Base-by-base conservation (phyloP, 2,113 vertebrate species). In the Ctenomys sociabilis region DNA sequence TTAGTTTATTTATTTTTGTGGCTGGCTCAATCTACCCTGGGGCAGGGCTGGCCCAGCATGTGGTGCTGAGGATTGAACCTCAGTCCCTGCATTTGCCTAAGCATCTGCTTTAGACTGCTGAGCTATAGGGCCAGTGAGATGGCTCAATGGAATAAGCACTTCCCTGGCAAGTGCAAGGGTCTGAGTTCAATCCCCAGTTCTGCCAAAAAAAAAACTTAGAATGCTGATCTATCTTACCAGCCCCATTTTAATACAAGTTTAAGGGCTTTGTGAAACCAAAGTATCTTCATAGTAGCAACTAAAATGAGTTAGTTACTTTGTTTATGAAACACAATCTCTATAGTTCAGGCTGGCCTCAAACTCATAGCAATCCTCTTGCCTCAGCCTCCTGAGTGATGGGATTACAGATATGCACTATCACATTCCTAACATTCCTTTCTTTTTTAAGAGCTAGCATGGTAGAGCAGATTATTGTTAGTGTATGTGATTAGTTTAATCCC, bases 251-350 rank as follows among this genome's bases (percentile, higher is more conserved):
- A 57, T 57, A 57, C 54, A 57, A 57, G 32, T 35, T 63, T 86
- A 88, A 89, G 43, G 21, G 28, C 19, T 77, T 96, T 68, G n/a
- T 85, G 52, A 85, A 84, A 90, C 81, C 32, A 85, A 90, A 87
- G 63, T 84, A 28, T 75, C 40, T 90, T 90, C 90, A 43, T 72
- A 40, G 49, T 70, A 75, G 57, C 59, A 66, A 82, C 61, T 77
- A 66, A 70, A 78, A 81, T 24, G 54, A 64, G 9, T 83, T 82
- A 52, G 30, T 87, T 85, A 11, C 72, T 68, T 70, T 70, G 19
- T 70, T 70, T 70, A 21, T 70, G 68, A n/a, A n/a, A n/a, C 68
- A 70, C 14, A 16, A 70, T 70, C 68, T 70, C 35, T n/a, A 16
- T 70, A 37, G 17, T 17, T n/a, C 68, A 21, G 35, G 35, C 1